Evolutionary conservation across 2,113 vertebrate genomes (phyloP).

Genomic region (Crotalus helleri): DNA sequence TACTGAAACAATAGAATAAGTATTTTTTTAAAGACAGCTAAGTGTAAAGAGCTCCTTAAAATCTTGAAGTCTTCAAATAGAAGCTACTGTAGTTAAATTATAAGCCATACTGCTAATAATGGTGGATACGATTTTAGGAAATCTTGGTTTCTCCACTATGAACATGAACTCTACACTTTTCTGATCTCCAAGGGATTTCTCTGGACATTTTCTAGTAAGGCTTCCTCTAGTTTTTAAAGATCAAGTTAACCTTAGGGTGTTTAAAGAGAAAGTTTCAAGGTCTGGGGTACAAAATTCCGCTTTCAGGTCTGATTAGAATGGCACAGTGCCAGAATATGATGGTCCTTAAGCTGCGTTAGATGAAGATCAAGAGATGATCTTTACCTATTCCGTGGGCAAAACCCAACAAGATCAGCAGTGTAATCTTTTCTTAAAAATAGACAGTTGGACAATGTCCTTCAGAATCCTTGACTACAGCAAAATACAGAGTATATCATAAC

Average conservation of each 20-base stretch:
- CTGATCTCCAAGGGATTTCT: not conserved
- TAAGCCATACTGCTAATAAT: not conserved
- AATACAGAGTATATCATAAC: not conserved
- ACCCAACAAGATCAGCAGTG: not conserved
- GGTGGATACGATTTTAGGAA: not conserved
- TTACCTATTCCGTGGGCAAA: not conserved
- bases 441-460: not conserved
- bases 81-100: not conserved
- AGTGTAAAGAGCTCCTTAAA: not conserved
- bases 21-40: not conserved
- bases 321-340: not conserved
- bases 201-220: not conserved
- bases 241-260: not conserved
- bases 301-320: not conserved
- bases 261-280: not conserved
- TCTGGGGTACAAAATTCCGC: not conserved
- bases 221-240: not conserved
- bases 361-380: not conserved
- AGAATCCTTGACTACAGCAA: not conserved
- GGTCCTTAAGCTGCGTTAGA: not conserved
- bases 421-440: not conserved
- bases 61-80: not conserved
- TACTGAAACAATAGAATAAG: not conserved
- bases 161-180: not conserved
- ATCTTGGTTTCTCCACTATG: not conserved